phyloP scores from a whole-genome alignment of 1,140 invertebrate species.

The Schlechtendalia chinensis region DNA sequence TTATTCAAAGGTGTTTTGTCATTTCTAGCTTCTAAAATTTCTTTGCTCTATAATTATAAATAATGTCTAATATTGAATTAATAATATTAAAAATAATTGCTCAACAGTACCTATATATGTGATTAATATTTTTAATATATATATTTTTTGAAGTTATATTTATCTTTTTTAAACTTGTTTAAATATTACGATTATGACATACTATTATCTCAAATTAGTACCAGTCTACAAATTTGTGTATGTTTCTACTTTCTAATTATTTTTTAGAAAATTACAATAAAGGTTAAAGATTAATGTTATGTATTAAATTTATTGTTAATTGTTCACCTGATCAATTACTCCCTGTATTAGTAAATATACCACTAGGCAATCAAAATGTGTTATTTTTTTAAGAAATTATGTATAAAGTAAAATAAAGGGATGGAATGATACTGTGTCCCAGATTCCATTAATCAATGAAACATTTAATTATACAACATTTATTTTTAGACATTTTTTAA shows the following conservation, averaged over 20 bases:
- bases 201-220: neutral
- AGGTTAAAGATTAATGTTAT: slow-evolving; percentile 15
- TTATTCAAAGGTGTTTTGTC: too few species aligned
- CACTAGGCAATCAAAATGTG: too few species aligned
- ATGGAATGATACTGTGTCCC: neutral
- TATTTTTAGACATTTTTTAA: neutral
- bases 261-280: neutral
- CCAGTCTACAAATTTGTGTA: neutral
- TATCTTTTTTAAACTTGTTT: slow-evolving; percentile 15
- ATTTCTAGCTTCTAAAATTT: too few species aligned
- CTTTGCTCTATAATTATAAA: too few species aligned
- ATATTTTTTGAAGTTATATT: too few species aligned
- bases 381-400: neutral
- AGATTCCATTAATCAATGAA: neutral
- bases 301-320: neutral
- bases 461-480: neutral
- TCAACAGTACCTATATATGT: too few species aligned
- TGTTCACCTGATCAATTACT: slow-evolving; percentile 1
- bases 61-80: too few species aligned
- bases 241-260: slow-evolving; percentile 32
- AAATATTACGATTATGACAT: slow-evolving; percentile 17
- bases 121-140: too few species aligned
- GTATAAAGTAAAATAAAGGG: too few species aligned
- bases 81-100: too few species aligned
- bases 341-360: too few species aligned